Base-by-base conservation (phyloP, 2,888 invertebrate species). In the Caenorhabditis sp. region DNA sequence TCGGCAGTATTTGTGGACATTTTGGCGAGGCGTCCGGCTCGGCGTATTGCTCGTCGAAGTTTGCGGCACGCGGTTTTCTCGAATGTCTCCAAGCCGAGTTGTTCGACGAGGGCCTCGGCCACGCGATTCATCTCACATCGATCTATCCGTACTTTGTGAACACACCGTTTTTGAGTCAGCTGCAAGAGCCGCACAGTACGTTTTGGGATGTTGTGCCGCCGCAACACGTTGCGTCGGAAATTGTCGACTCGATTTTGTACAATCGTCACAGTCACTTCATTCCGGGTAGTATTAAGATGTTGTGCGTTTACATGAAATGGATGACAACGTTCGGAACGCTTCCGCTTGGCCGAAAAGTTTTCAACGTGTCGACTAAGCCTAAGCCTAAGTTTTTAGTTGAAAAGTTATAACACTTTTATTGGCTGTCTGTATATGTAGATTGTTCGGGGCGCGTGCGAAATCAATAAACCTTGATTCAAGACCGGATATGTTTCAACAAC, bases 131-230 rank as follows among this genome's bases (percentile, higher is more conserved):
- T 14, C 23, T 69, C 14, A 77, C 77, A 31, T 62, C 60, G 12
- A 75, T 77, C 49, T 75, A 69, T 57, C 75, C 77, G 0, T 77
- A 77, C 49, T 77, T 77, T 58, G 75, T 75, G n/a, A 53, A 62
- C 8, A 77, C 77, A 1, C 58, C 50, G 1, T 71, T 77, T 37
- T 62, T 77, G 43, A 27, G 21, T 1, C 55, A 71, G 49, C 51
- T 77, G n/a, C 68, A 75, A 21, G 77, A 77, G 53, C 77, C 77
- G 0, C 75, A 66, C 54, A 74, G 74, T 74, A 77, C 74, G 19
- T 75, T 67, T 53, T 71, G 70, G 49, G 69, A 77, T 49, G 74
- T 77, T 6, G 19, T 77, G 27, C 65, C 69, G 10, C 49, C 68
- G 24, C 71, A 75, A 1, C 37, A 43, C 12, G 63, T 61, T 23